phyloP scores from a whole-genome alignment of 2,797 vertebrate genomes.

The Chanos chanos region DNA sequence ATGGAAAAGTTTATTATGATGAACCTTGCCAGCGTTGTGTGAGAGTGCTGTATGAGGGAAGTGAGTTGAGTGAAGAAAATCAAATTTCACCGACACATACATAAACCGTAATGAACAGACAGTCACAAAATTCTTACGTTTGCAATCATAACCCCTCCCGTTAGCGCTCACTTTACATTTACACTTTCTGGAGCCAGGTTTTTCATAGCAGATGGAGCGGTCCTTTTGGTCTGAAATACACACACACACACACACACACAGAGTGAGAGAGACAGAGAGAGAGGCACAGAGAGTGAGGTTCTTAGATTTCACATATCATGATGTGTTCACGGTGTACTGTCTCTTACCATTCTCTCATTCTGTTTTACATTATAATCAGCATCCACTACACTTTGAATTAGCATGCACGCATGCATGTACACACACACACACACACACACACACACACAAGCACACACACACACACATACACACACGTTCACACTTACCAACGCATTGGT shows the following conservation, averaged over 20 bases:
- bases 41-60: too few species aligned
- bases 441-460: too few species aligned
- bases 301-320: too few species aligned
- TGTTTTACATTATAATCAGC: too few species aligned
- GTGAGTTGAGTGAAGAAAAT: too few species aligned
- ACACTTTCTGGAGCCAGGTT: slow-evolving; percentile 80
- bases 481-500: slow-evolving; percentile 78
- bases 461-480: too few species aligned
- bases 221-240: slow-evolving; percentile 52
- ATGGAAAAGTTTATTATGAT: too few species aligned
- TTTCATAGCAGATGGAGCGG: slow-evolving; percentile 73
- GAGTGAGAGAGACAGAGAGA: slow-evolving; percentile 14
- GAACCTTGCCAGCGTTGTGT: too few species aligned
- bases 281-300: not conserved
- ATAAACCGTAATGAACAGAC: not conserved
- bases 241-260: slow-evolving; percentile 8
- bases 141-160: slow-evolving; percentile 69
- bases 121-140: slow-evolving; percentile 63
- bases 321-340: too few species aligned
- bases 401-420: not conserved
- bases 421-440: slow-evolving; percentile 1
- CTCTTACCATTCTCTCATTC: too few species aligned
- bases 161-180: slow-evolving; percentile 74
- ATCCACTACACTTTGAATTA: not conserved
- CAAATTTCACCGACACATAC: not conserved